These are phyloP conservation scores for Neosilurus mollespiculum DNA, from an alignment of 2,797 vertebrate genomes.

Conservation along the genomic window DNA sequence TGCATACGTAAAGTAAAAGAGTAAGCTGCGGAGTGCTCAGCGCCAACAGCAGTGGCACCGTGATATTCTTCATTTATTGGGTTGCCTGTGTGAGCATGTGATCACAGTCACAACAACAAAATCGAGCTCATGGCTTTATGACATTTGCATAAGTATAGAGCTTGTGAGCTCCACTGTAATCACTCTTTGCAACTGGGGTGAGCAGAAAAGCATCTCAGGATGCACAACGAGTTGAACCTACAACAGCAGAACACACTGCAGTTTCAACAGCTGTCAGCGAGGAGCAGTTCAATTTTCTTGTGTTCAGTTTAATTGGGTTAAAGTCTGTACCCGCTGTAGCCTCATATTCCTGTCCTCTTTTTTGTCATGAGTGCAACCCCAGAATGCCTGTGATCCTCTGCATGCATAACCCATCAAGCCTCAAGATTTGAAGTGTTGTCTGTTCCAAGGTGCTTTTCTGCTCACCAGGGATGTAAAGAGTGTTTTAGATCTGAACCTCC, in stretches of 20 bases:
- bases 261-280: neutral
- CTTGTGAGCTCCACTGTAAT: neutral
- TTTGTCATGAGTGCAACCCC: neutral
- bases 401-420: neutral
- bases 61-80: too few species aligned
- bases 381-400: too few species aligned
- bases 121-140: too few species aligned
- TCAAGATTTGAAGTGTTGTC: neutral
- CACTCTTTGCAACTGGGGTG: neutral
- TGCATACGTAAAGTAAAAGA: too few species aligned
- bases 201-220: neutral
- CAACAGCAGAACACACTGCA: too few species aligned
- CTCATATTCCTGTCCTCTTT: neutral
- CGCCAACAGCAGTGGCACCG: too few species aligned
- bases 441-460: neutral
- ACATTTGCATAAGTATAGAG: too few species aligned
- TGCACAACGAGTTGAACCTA: neutral
- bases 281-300: neutral
- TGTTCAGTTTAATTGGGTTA: neutral
- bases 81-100: too few species aligned
- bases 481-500: neutral
- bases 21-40: too few species aligned
- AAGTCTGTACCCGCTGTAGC: neutral
- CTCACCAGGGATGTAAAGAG: neutral
- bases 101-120: too few species aligned